These are phyloP conservation scores for Agonopterix heracliana DNA, from an alignment of 2,888 invertebrate genomes.

Conservation along the genomic window DNA sequence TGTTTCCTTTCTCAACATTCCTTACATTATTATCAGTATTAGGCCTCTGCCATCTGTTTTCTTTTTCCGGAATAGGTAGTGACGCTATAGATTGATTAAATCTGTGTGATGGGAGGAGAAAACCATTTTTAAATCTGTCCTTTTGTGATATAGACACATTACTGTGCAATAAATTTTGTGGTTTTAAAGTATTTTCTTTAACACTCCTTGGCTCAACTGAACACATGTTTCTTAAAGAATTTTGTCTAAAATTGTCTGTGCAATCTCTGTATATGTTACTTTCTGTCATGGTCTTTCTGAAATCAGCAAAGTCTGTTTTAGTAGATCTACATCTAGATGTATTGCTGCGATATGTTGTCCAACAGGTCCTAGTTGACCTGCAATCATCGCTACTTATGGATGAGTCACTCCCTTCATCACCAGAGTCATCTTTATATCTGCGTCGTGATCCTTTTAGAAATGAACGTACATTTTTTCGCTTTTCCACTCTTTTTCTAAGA, in stretches of 20 bases:
- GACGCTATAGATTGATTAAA: slow-evolving; percentile 26
- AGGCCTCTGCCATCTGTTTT: not conserved
- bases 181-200: slow-evolving; percentile 1
- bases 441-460: slow-evolving; percentile 33
- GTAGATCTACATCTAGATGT: slow-evolving; percentile 31
- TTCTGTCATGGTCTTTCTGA: slow-evolving; percentile 27
- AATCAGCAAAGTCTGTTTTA: slow-evolving; percentile 27
- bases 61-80: slow-evolving; percentile 8
- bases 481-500: slow-evolving; percentile 36
- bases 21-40: slow-evolving; percentile 6
- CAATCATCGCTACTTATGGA: slow-evolving; percentile 54
- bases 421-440: slow-evolving; percentile 47
- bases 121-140: slow-evolving; percentile 36
- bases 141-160: slow-evolving; percentile 6
- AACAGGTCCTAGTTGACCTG: slow-evolving; percentile 25
- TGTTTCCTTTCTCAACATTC: not conserved
- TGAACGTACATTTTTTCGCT: slow-evolving; percentile 35
- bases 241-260: slow-evolving; percentile 32
- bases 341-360: slow-evolving; percentile 24
- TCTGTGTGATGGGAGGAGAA: slow-evolving; percentile 47
- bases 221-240: slow-evolving; percentile 30
- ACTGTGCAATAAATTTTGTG: slow-evolving; percentile 1
- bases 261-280: slow-evolving; percentile 32
- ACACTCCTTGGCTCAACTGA: slow-evolving; percentile 13
- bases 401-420: slow-evolving; percentile 52